These are phyloP conservation scores for Escarpia spicata DNA, from an alignment of 2,888 invertebrate genomes.

Conservation along the genomic window DNA sequence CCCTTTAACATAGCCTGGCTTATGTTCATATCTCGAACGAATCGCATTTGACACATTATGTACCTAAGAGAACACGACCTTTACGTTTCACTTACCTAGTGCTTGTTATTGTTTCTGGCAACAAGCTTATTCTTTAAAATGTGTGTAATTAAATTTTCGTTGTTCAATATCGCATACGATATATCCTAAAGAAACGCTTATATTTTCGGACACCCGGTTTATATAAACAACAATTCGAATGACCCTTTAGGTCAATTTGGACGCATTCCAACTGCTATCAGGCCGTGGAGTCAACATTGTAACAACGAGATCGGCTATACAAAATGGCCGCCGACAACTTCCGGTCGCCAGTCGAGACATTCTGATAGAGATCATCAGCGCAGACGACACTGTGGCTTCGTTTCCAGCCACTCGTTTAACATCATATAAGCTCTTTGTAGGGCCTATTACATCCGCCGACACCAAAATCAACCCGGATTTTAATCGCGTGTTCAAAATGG, in stretches of 20 bases:
- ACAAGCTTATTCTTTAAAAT: too few relatives aligned
- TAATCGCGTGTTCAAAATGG: background rate
- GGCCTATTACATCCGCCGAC: background rate
- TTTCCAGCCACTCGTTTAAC: background rate
- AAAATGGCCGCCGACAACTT: conserved; percentile 16
- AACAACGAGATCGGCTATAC: background rate
- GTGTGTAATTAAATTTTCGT: too few relatives aligned
- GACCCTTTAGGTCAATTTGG: background rate
- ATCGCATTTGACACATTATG: too few relatives aligned
- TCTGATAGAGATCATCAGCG: background rate
- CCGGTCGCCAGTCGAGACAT: background rate
- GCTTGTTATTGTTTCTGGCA: too few relatives aligned
- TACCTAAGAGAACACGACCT: too few relatives aligned
- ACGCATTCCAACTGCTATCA: background rate
- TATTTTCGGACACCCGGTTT: too few relatives aligned
- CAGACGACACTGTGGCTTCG: background rate
- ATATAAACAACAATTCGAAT: too few relatives aligned
- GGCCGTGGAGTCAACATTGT: background rate
- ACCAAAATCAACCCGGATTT: conserved; percentile 1
- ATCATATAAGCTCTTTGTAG: background rate
- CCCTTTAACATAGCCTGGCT: too few relatives aligned
- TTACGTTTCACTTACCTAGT: too few relatives aligned
- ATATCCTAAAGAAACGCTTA: too few relatives aligned
- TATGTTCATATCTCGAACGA: too few relatives aligned
- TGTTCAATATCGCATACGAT: too few relatives aligned